Base-by-base conservation (phyloP, 1,140 invertebrate species). In the Ylistrum balloti region DNA sequence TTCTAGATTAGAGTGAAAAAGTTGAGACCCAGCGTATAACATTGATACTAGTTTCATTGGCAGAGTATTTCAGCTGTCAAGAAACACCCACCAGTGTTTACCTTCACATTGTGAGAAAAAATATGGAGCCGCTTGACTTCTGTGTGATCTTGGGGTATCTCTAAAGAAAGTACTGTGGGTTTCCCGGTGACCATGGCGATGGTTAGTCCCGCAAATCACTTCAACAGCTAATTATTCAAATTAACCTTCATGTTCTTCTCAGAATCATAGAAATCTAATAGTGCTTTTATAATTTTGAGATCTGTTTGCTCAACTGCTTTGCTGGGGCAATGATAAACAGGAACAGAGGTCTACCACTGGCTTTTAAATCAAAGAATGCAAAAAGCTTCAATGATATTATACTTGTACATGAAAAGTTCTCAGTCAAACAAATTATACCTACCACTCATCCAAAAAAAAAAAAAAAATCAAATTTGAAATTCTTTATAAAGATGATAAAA, bases 1-100 rank as follows among this genome's bases (percentile, higher is more conserved):
- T 90, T 85, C 56, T 34, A 88, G 74, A 89, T 90, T 88, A 88
- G 45, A 90, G 48, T 28, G 56, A 74, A 74, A 74, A 74, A 74
- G 56, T 74, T 74, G 56, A 74, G 56, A 74, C 56, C 5, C 17
- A n/a, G 22, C 56, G n/a, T 74, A 74, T 74, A 74, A 74, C 56
- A 74, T 74, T 74, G 56, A 74, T 74, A 74, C 56, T 74, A 74
- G 56, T 74, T 74, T 74, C 56, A 74, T 74, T 74, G 22, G 56
- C 56, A 74, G 56, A 74, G 56, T 74, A 74, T 74, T 74, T 74
- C 56, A 74, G 56, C 56, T 74, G 56, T 74, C 56, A 74, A 74
- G 56, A 22, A 28, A 74, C 56, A 74, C 56, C 56, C 56, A 74
- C n/a, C n/a, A 74, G 56, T 74, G 56, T 74, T 74, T 74, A 74